Evolutionary conservation across 35 echinoderm and acorn worm genomes (phyloP).

Genomic region (Ophiothrix spiculata): DNA sequence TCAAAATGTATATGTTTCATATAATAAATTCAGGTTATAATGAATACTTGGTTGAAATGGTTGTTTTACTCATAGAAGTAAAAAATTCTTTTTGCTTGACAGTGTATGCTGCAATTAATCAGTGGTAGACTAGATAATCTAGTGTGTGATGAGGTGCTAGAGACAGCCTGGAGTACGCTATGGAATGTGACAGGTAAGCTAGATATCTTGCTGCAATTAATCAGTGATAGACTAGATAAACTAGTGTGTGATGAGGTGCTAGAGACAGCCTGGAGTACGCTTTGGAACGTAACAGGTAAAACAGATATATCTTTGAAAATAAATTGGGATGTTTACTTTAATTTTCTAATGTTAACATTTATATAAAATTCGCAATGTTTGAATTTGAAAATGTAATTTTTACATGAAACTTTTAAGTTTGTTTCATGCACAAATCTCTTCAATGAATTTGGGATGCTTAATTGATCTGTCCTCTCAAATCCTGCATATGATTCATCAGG

Average conservation of each 20-base stretch:
- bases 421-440: no score
- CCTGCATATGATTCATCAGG: no score
- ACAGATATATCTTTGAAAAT: slow-evolving; percentile 42
- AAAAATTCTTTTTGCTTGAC: slow-evolving; percentile 57
- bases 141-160: slow-evolving; percentile 94
- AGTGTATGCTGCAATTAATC: slow-evolving; percentile 90
- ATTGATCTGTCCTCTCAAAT: no score
- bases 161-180: slow-evolving; percentile 95
- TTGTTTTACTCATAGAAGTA: no score
- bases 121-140: slow-evolving; percentile 47
- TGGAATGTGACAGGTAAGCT: slow-evolving; percentile 97
- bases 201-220: slow-evolving; percentile 56
- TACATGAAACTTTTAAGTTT: no score
- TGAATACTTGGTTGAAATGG: no score
- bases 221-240: slow-evolving; percentile 55
- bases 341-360: no score
- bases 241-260: slow-evolving; percentile 89
- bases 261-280: slow-evolving; percentile 97
- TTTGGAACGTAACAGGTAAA: slow-evolving; percentile 98
- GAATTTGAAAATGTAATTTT: no score
- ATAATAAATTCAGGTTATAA: no score
- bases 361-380: no score
- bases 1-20: no score
- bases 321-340: slow-evolving; percentile 30
- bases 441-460: no score